Evolutionary conservation across 2,888 invertebrate genomes (phyloP), one percentile per base, ranked within the genome.

Genomic region (Acanthosepion esculentum): DNA sequence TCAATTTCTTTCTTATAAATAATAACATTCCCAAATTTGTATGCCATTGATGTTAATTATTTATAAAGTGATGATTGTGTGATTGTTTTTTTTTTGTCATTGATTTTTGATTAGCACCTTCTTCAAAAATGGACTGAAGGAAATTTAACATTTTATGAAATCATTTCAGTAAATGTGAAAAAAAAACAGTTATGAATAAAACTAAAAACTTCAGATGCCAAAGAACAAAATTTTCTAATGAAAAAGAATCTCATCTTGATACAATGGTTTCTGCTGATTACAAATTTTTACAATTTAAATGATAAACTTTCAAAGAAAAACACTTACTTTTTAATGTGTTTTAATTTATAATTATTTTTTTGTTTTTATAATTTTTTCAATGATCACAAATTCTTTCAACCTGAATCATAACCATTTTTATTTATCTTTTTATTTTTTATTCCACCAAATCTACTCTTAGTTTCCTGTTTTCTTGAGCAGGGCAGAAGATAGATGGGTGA

Each of bases 141-240:
- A 59, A 59, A 20, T 23, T 59, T 59, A 59, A 59, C 23, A 20
- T 59, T 59, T 59, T 59, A 59, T 59, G 6, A 59, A 59, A 59
- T 59, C 20, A 59, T 59, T 59, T 59, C 59, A 59, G 7, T 59
- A 59, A 59, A 59, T 59, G 26, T 59, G 59, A 59, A 59, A n/a
- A 59, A n/a, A 78, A n/a, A 2, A 15, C 78, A n/a, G 78, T 78
- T 33, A n/a, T 33, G n/a, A 78, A 78, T 78, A 78, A n/a, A 59
- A 78, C 33, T 78, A 10, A 78, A n/a, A 78, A 33, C 78, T 78
- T 78, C n/a, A 78, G n/a, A 78, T 78, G 78, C 78, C 78, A 78
- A 78, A 78, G 78, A 78, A 78, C n/a, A 78, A 78, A 78, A 33
- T n/a, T n/a, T 78, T 78, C n/a, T 78, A 78, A 78, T 78, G 78